phyloP scores from a whole-genome alignment of 92 coral and sea anemone species.

The Paramuricea clavata region DNA sequence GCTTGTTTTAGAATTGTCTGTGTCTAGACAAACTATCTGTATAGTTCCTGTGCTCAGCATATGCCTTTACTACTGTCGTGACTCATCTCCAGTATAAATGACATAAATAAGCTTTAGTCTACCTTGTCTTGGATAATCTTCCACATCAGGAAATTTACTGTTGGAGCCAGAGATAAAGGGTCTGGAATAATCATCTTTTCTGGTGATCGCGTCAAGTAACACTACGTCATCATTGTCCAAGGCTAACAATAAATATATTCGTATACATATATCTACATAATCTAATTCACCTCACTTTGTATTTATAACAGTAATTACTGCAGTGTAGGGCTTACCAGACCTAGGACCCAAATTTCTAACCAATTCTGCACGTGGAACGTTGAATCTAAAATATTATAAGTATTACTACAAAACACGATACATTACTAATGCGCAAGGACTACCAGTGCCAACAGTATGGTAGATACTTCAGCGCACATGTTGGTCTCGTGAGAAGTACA shows the following conservation, averaged over 20 bases:
- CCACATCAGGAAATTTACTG: conserved; percentile 76
- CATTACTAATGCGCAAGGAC: too few species aligned
- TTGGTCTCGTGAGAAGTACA: too few species aligned
- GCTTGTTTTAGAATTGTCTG: too few species aligned
- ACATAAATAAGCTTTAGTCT: not conserved
- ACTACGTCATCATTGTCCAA: conserved; percentile 95
- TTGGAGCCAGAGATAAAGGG: conserved; percentile 85
- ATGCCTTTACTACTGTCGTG: too few species aligned
- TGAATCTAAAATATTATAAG: conserved; percentile 49
- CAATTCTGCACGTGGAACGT: conserved; percentile 89
- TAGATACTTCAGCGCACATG: too few species aligned
- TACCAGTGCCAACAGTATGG: too few species aligned
- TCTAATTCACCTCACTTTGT: not conserved
- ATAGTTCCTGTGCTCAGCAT: too few species aligned
- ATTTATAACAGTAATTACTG: too few species aligned
- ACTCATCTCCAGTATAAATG: too few species aligned
- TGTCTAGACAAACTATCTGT: too few species aligned
- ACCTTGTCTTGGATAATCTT: conserved; percentile 93
- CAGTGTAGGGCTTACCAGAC: conserved; percentile 78
- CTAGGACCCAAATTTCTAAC: conserved; percentile 81
- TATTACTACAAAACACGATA: not conserved
- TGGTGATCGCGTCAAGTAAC: conserved; percentile 85
- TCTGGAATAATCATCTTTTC: conserved; percentile 82
- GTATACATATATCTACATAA: not conserved
- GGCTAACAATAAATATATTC: conserved; percentile 61